Base-by-base conservation (phyloP, 2,888 invertebrate genomes). In the Leucozona laternaria region DNA sequence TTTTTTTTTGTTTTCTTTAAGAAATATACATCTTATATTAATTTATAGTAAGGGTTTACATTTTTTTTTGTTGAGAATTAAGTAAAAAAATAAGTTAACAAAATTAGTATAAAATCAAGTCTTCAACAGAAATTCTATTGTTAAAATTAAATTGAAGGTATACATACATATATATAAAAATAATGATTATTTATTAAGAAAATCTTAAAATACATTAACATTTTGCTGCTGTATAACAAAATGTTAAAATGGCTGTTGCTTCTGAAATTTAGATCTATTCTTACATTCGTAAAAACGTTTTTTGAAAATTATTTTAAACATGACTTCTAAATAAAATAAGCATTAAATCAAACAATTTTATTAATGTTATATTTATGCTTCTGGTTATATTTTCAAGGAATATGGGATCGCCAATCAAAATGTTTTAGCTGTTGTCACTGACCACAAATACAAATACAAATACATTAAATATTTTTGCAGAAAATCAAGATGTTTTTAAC, bases 1-100 rank as follows among this genome's bases (percentile, higher is more conserved):
- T 64, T 17, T 76, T 71, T 2, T 45, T 64, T 17, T 45, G 13
- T 37, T 71, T 64, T 64, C 64, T 81, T 76, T 76, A 48, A 76
- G 66, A 70, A 81, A 81, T 81, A 71, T 81, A 81, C 81, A 81
- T 64, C 64, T 64, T 64, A 57, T 71, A 50, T 40, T 64, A 58
- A 43, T 76, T 70, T 64, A 48, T 76, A 70, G 34, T 68, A 45
- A 48, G 58, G 20, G 50, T 58, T 79, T 53, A 73, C 40, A 73
- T 22, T 66, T 45, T 57, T 34, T 57, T 37, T 28, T 34, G 55
- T 72, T 45, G 40, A 72, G 31, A 60, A 40, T 40, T 17, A 55
- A 55, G 20, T 17, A 28, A 31, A 31, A 28, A 53, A 15, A 25
- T 25, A 15, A n/a, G 5, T 34, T 58, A 45, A 20, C 15, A 57